Evolutionary conservation across 2,888 invertebrate genomes (phyloP).

Genomic region (Silvanus unidentatus): DNA sequence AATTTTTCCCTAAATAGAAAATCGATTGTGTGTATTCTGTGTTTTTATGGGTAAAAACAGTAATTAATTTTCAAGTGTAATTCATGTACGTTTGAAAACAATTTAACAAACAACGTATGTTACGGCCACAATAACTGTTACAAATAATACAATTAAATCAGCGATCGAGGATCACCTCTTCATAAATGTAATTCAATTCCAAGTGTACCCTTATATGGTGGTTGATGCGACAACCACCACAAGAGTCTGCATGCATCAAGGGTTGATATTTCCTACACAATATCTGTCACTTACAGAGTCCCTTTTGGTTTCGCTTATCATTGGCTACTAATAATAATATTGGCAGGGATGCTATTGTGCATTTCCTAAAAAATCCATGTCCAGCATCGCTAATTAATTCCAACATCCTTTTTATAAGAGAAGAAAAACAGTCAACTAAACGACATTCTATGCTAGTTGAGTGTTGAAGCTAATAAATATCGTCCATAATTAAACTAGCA

Average conservation of each 20-base stretch:
- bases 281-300: conserved; percentile 34
- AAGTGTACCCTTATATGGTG: conserved; percentile 37
- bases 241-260: not conserved
- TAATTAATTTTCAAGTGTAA: conserved; percentile 26
- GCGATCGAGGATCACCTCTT: conserved; percentile 17
- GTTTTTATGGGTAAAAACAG: too few species aligned
- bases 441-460: too few species aligned
- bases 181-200: conserved; percentile 41
- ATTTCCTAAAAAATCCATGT: too few species aligned
- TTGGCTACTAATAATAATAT: conserved; percentile 30
- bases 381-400: too few species aligned
- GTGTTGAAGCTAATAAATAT: too few species aligned
- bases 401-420: not conserved
- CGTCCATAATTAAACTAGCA: too few species aligned
- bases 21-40: too few species aligned
- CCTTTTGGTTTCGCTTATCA: conserved; percentile 16
- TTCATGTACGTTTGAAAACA: conserved; percentile 14
- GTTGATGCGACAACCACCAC: too few species aligned
- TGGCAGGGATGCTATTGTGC: too few species aligned
- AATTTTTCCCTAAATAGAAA: too few species aligned
- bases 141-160: conserved; percentile 17
- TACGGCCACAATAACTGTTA: conserved; percentile 25
- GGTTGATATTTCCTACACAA: conserved; percentile 22
- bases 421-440: not conserved
- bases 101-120: conserved; percentile 19